A percentile compares a stretch with the other conserved stretches of the same genome.
Conservation (phyloP, 2,888 invertebrate species). For the Octodonta nipae region DNA sequence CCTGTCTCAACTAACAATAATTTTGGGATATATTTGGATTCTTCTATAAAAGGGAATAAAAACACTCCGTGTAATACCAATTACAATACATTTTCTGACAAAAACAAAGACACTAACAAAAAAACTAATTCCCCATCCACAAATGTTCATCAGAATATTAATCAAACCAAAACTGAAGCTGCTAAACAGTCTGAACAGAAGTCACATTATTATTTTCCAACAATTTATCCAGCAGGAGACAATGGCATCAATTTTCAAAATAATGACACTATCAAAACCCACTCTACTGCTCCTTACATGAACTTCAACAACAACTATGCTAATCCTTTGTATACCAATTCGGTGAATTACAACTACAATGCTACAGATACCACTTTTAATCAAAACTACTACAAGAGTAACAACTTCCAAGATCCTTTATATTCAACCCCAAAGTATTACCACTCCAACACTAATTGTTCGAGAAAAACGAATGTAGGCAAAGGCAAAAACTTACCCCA, state of each 20-base stretch:
- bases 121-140: neutral
- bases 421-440: slow-evolving; percentile 10
- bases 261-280: slow-evolving; percentile 8
- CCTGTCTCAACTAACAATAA: too few species aligned
- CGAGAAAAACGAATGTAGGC: slow-evolving; percentile 8
- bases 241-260: slow-evolving; percentile 7
- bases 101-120: neutral
- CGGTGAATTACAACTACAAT: slow-evolving; percentile 25
- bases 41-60: too few species aligned
- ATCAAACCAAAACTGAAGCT: neutral
- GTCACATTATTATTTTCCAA: slow-evolving; percentile 10
- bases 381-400: slow-evolving; percentile 22
- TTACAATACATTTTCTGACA: too few species aligned
- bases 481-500: slow-evolving; percentile 13
- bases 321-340: slow-evolving; percentile 28
- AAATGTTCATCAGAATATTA: neutral
- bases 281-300: slow-evolving; percentile 10
- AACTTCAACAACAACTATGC: slow-evolving; percentile 22
- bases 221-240: slow-evolving; percentile 7
- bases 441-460: slow-evolving; percentile 9
- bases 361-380: slow-evolving; percentile 23
- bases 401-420: slow-evolving; percentile 21
- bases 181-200: slow-evolving; percentile 4
- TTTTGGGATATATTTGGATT: too few species aligned
- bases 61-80: too few species aligned